Percentiles rank a stretch among this genome's conserved stretches.
phyloP scores from a whole-genome alignment of 53 echinoderm and acorn worm species.

The Apostichopus leukothele region DNA sequence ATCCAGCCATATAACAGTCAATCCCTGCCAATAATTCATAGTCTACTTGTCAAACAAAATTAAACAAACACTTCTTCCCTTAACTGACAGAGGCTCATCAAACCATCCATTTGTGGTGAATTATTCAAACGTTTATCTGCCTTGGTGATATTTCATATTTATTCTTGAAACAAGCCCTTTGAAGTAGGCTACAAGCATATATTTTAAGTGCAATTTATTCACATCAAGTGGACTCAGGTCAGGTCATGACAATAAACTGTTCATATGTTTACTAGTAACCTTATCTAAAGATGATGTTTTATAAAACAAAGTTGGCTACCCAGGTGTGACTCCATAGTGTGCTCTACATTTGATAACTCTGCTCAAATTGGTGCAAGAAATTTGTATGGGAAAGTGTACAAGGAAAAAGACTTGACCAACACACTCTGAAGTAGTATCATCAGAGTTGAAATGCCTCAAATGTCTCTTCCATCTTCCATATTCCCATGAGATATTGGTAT shows the following conservation, averaged over 20 bases:
- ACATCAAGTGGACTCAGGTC: slow-evolving; percentile 41
- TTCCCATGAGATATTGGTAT: no score
- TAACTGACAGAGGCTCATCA: slow-evolving; percentile 42
- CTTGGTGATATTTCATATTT: slow-evolving; percentile 39
- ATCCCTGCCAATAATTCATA: slow-evolving; percentile 37
- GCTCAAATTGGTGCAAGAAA: no score
- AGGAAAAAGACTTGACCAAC: no score
- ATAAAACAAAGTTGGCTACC: slow-evolving; percentile 41
- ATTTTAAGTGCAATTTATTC: slow-evolving; percentile 43
- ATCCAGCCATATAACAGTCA: neutral
- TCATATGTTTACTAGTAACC: slow-evolving; percentile 41
- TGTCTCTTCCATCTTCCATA: no score
- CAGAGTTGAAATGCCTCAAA: no score
- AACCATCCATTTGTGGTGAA: slow-evolving; percentile 43
- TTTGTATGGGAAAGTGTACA: no score
- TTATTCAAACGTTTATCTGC: slow-evolving; percentile 42
- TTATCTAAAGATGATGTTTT: slow-evolving; percentile 40
- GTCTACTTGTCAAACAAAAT: slow-evolving; percentile 38
- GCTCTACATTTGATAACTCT: neutral
- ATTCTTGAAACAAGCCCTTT: slow-evolving; percentile 32
- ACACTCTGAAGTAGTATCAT: no score
- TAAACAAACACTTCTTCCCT: slow-evolving; percentile 43
- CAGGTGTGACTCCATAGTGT: slow-evolving; percentile 30
- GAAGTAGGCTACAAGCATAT: slow-evolving; percentile 33
- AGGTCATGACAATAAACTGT: slow-evolving; percentile 37